Conservation (phyloP, 1,140 invertebrate species). For the Neodiprion fabricii region DNA sequence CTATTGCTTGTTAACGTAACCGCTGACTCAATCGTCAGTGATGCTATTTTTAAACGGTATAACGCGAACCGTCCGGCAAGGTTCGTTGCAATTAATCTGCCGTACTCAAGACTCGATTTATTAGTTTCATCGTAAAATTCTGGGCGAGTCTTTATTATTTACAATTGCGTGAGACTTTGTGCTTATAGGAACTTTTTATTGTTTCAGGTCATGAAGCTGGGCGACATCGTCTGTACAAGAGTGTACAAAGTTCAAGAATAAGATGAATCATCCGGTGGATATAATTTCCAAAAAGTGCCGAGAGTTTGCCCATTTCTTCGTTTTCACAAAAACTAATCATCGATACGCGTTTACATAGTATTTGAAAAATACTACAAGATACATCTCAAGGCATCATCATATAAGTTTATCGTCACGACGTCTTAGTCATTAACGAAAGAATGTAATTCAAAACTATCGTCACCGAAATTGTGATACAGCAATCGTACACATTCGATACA, state of each 20-base stretch:
- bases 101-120: too few relatives aligned
- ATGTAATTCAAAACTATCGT: neutral
- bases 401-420: neutral
- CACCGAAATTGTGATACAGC: neutral
- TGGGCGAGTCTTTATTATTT: too few relatives aligned
- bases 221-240: conserved; percentile 75
- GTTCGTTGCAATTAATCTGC: too few relatives aligned
- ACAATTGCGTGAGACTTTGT: too few relatives aligned
- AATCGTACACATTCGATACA: neutral
- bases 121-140: too few relatives aligned
- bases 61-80: too few relatives aligned
- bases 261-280: conserved; percentile 9
- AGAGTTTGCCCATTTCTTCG: neutral
- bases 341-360: neutral
- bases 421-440: neutral
- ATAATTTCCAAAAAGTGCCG: neutral
- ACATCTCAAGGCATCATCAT: neutral
- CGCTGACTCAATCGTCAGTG: too few relatives aligned
- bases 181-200: neutral
- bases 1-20: too few relatives aligned
- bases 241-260: conserved; percentile 71
- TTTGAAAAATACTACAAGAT: neutral
- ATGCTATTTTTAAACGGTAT: too few relatives aligned
- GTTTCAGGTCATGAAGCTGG: conserved; percentile 74
- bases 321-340: neutral